Base-by-base conservation (phyloP, 1,140 invertebrate genomes). In the Polypedilum pembai region DNA sequence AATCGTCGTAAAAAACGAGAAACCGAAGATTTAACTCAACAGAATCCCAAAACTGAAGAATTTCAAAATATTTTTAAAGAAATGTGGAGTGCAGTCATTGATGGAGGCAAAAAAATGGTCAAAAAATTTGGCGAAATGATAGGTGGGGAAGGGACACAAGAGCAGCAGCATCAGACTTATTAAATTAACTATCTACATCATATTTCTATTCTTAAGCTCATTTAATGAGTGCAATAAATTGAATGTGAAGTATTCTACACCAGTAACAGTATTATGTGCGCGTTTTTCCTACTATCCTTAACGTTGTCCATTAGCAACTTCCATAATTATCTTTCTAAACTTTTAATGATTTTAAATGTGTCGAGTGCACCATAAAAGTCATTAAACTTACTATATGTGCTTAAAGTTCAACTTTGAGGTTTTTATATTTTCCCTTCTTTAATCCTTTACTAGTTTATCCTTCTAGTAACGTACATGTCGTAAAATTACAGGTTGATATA, bases 281-380 rank as follows among this genome's bases (percentile, higher is more conserved):
- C 41, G 2, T 15, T 45, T 8, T 45, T 45, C 41, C 8, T 3
- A 12, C 41, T 45, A 1, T 45, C 45, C 24, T 12, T 1, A 56
- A 56, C 3, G 12, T 33, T 33, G 24, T 56, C 45, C 45, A 56
- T 56, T 56, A 56, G 45, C 12, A 56, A 15, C 3, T 56, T 56
- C 45, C 45, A 56, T 56, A 56, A 56, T 56, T 56, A 56, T 56
- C 45, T n/a, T 15, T n/a, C 4, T 15, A 15, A n/a, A 56, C 45
- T 45, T 56, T 56, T 56, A 56, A 56, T 56, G 45, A 56, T 56
- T 45, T 45, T 45, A 45, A 56, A 56, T 56, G 45, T 56, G 45
- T 56, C 45, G 45, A 56, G 45, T 56, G 45, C 45, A n/a, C 45
- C 10, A 56, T 56, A 56, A 56, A 15, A 56, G 45, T 56, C 45